A percentile compares a stretch with the other conserved stretches of the same genome.
These are phyloP conservation scores for Phlogophora meticulosa DNA, from an alignment of 2,888 invertebrate genomes.

Conservation along the genomic window DNA sequence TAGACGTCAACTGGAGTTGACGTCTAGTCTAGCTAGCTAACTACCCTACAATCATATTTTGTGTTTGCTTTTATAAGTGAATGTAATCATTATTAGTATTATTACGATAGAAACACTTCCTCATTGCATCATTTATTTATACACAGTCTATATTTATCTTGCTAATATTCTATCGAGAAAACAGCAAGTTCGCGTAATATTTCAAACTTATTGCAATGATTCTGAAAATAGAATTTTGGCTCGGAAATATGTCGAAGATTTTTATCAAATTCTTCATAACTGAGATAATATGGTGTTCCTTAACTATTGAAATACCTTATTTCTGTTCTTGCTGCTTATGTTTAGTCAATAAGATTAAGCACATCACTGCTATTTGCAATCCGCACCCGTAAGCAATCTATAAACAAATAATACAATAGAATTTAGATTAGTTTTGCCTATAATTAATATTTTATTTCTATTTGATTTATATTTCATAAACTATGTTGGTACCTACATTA, in stretches of 20 bases:
- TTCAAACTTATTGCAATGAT: slow-evolving; percentile 10
- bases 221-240: slow-evolving; percentile 21
- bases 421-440: too few species aligned
- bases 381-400: too few species aligned
- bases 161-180: not conserved
- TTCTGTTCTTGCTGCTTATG: too few species aligned
- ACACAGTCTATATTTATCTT: not conserved
- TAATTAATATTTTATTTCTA: too few species aligned
- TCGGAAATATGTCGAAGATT: not conserved
- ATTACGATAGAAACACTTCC: slow-evolving; percentile 8
- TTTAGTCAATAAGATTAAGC: too few species aligned
- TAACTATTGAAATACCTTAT: too few species aligned
- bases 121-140: slow-evolving; percentile 13
- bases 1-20: slow-evolving; percentile 1
- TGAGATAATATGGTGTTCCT: not conserved
- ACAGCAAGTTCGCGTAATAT: not conserved
- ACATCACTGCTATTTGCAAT: too few species aligned
- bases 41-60: slow-evolving; percentile 32
- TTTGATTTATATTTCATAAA: too few species aligned
- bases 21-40: slow-evolving; percentile 10
- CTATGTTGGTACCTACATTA: too few species aligned
- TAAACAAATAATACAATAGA: too few species aligned
- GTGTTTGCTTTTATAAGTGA: slow-evolving; percentile 6
- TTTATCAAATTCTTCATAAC: slow-evolving; percentile 6
- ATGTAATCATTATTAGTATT: slow-evolving; percentile 14